These are phyloP conservation scores for Coecobrya sp. DNA, from an alignment of 2,888 invertebrate species.

Conservation along the genomic window DNA sequence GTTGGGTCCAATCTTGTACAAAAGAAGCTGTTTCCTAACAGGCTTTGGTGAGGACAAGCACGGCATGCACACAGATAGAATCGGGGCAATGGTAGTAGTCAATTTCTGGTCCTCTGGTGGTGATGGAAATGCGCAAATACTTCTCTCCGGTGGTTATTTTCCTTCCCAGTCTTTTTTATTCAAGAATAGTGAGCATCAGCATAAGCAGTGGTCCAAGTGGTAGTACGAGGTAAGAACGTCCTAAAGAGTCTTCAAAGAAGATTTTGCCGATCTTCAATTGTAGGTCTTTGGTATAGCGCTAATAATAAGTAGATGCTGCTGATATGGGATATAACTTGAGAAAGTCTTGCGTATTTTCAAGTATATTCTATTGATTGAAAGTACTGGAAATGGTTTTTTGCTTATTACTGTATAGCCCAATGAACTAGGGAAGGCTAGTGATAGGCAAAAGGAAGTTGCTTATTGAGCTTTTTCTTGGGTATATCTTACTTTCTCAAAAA, in stretches of 20 bases:
- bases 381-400: constrained; percentile 69
- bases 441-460: not conserved
- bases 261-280: constrained; percentile 45
- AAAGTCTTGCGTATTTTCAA: not conserved
- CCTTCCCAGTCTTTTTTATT: not conserved
- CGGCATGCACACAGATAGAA: not conserved
- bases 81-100: not conserved
- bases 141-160: constrained; percentile 17
- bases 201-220: not conserved
- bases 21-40: constrained; percentile 28
- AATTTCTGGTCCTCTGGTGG: constrained; percentile 6
- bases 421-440: not conserved
- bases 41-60: not conserved
- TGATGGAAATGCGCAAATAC: constrained; percentile 46
- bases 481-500: constrained; percentile 36
- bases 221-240: not conserved
- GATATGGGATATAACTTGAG: not conserved
- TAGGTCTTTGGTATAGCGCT: constrained; percentile 30
- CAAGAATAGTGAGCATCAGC: constrained; percentile 7
- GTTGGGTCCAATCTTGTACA: constrained; percentile 28
- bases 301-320: constrained; percentile 31
- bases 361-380: not conserved
- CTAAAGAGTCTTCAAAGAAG: constrained; percentile 39
- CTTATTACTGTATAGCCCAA: constrained; percentile 39
- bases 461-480: constrained; percentile 17